These are phyloP conservation scores for Athalia rosae DNA, from an alignment of 2,888 invertebrate species.

Conservation along the genomic window DNA sequence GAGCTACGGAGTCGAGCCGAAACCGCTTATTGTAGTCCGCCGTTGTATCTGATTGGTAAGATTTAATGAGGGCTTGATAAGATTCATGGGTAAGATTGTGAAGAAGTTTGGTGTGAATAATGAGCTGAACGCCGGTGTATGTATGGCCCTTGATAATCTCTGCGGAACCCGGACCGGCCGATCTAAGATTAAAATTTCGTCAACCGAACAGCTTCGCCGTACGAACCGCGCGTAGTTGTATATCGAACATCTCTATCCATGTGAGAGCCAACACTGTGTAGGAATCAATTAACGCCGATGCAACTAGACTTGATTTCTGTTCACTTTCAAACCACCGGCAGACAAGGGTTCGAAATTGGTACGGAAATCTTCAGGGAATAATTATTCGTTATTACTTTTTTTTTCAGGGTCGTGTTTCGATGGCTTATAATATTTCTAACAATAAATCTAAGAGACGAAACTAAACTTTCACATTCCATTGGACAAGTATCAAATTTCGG, in stretches of 20 bases:
- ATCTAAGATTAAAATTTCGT: constrained; percentile 48
- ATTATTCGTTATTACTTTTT: no score
- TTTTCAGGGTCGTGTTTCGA: background rate
- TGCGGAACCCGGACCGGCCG: constrained; percentile 22
- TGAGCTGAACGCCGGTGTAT: constrained; percentile 38
- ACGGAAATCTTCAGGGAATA: no score
- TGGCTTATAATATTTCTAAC: background rate
- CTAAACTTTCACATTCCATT: constrained; percentile 31
- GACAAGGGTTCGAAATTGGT: no score
- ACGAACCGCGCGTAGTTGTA: constrained; percentile 28
- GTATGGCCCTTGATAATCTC: constrained; percentile 37
- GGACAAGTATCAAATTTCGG: constrained; percentile 27
- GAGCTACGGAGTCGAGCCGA: constrained; percentile 34
- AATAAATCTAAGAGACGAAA: constrained; percentile 19
- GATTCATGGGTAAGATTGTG: constrained; percentile 67
- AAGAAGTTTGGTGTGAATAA: constrained; percentile 50
- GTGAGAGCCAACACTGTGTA: no score
- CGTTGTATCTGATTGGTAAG: constrained; percentile 59
- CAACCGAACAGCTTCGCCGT: constrained; percentile 40
- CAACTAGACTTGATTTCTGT: background rate
- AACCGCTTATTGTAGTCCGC: constrained; percentile 43
- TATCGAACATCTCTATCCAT: no score
- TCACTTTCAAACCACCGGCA: no score
- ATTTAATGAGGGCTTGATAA: constrained; percentile 67
- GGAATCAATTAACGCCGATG: background rate